phyloP scores from a whole-genome alignment of 2,797 vertebrate genomes.

The Hoplostethus atlanticus region DNA sequence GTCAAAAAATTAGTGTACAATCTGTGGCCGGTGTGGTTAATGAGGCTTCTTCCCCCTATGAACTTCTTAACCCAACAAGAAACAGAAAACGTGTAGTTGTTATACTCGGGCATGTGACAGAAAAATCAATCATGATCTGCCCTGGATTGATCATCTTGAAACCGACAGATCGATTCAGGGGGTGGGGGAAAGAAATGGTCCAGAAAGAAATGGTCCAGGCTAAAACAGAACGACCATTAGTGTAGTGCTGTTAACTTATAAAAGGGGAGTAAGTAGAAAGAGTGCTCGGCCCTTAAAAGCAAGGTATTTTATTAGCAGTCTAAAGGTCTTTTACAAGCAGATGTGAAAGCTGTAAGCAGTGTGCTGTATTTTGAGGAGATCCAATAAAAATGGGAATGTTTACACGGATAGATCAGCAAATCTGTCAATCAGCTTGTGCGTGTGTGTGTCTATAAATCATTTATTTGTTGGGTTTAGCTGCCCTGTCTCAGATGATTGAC shows the following conservation, averaged over 20 bases:
- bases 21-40: no score
- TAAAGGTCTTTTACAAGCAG: neutral
- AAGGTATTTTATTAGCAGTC: neutral
- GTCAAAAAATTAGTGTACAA: no score
- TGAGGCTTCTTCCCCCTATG: no score
- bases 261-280: neutral
- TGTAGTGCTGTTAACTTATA: neutral
- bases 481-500: slow-evolving; percentile 3
- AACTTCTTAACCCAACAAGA: no score
- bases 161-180: neutral
- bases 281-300: neutral
- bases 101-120: neutral
- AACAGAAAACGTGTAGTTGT: no score
- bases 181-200: neutral
- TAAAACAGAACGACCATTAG: neutral
- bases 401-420: neutral
- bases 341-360: neutral
- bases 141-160: neutral
- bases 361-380: neutral
- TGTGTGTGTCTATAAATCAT: neutral
- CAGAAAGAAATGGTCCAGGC: neutral
- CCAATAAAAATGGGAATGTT: neutral
- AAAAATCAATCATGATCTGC: neutral
- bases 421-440: neutral
- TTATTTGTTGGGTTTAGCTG: neutral